These are phyloP conservation scores for Himalopsyche tibetana DNA, from an alignment of 2,888 invertebrate species.

Conservation along the genomic window DNA sequence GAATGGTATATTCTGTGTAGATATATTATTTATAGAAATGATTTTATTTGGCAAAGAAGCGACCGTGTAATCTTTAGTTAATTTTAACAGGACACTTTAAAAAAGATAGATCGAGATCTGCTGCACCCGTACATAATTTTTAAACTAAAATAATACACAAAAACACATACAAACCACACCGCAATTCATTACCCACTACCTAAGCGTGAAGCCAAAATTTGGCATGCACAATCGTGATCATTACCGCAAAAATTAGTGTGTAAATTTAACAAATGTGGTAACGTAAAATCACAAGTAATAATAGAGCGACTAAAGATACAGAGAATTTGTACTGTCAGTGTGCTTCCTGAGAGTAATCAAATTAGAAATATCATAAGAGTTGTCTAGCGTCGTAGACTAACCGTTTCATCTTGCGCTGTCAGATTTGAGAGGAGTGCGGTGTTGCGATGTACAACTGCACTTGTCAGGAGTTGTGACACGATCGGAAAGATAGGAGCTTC, in stretches of 20 bases:
- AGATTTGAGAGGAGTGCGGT: too few relatives aligned
- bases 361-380: neutral
- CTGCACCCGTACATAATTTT: neutral
- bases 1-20: too few relatives aligned
- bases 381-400: too few relatives aligned
- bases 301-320: slow-evolving; percentile 11
- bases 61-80: too few relatives aligned
- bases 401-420: too few relatives aligned
- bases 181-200: neutral
- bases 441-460: too few relatives aligned
- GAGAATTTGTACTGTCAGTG: slow-evolving; percentile 10
- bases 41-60: too few relatives aligned
- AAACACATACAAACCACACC: neutral
- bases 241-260: neutral
- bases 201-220: neutral
- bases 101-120: too few relatives aligned
- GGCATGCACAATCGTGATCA: neutral
- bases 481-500: too few relatives aligned
- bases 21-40: too few relatives aligned
- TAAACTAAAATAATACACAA: neutral
- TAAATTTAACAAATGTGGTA: neutral
- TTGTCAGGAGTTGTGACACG: too few relatives aligned
- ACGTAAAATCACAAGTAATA: slow-evolving; percentile 7
- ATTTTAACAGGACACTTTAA: too few relatives aligned
- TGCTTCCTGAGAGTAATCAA: slow-evolving; percentile 6